A percentile compares a stretch with the other conserved stretches of the same genome.
These are phyloP conservation scores for Rhinichthys osculus DNA, from an alignment of 2,797 vertebrate genomes.

Conservation along the genomic window DNA sequence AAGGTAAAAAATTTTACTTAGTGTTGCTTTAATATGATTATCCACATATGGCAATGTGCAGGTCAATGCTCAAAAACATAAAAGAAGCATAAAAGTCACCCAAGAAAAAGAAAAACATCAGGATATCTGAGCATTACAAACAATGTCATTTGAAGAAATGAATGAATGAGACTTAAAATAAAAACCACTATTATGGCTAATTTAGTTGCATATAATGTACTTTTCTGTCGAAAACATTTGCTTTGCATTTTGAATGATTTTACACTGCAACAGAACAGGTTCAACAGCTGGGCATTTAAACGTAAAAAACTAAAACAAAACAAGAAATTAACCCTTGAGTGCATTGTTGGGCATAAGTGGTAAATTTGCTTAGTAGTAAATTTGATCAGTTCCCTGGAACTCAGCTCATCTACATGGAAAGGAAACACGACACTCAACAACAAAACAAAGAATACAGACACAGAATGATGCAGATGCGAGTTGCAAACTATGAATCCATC, in stretches of 20 bases:
- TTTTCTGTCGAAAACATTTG: background rate
- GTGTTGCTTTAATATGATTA: background rate
- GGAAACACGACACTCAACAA: constrained; percentile 6
- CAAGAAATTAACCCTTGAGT: background rate
- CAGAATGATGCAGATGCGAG: background rate
- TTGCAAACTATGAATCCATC: background rate
- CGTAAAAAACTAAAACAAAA: background rate
- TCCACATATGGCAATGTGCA: background rate
- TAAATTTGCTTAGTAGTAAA: background rate
- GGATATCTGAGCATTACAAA: background rate
- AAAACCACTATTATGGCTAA: no score
- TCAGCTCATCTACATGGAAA: background rate
- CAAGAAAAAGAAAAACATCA: background rate
- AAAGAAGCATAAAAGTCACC: background rate
- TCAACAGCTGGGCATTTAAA: background rate
- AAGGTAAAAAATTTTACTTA: no score
- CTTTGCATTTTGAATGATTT: background rate
- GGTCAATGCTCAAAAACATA: background rate
- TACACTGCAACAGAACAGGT: background rate
- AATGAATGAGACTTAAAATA: no score
- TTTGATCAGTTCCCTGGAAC: background rate
- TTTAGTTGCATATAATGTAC: no score
- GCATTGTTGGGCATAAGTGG: background rate
- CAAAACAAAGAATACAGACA: background rate
- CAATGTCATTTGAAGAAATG: background rate